Evolutionary conservation across 2,888 invertebrate species (phyloP), one percentile per base, ranked within the genome.

Genomic region (Pristionchus exspectatus): DNA sequence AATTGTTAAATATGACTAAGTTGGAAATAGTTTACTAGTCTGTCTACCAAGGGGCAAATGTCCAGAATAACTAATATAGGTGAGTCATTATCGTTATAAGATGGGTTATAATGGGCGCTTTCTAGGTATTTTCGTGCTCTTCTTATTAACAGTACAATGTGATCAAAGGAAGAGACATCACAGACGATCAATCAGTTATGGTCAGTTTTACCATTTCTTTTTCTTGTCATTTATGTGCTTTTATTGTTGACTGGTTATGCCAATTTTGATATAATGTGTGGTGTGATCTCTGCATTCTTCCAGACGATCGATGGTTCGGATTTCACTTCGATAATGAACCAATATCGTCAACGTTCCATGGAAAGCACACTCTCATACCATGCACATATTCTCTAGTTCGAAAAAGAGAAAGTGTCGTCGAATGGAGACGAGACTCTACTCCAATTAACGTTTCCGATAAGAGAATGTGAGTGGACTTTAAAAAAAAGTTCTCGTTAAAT

Each of bases 231-330:
- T 44, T 44, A 44, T 9, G 44, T 50, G 10, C 10, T 50, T 59
- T 59, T 24, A 18, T 59, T 59, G 12, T 24, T 59, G 9, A 24
- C 59, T 59, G 59, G 14, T 59, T 7, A 59, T 18, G 59, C 5
- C 24, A 59, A 59, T 59, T 59, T 59, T 16, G 21, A 24, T 59
- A 24, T 59, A 18, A 59, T 5, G 14, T 59, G 21, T 18, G 24
- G 21, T 59, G 21, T 18, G 5, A 18, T 69, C 69, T 30, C 27
- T 72, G 4, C 14, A 38, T 33, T 72, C 14, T 74, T 69, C 81
- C 50, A 90, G 90, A 90, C 59, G 87, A 90, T n/a, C 90, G 90
- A 59, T 90, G 87, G 90, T 84, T 90, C n/a, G 86, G 87, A n/a
- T 90, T 90, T 59, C 59, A 33, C 16, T 90, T 90, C 50, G 66